Percentiles rank a stretch among this genome's conserved stretches.
phyloP scores from a whole-genome alignment of 2,888 invertebrate genomes.

The Brenthis hecate region DNA sequence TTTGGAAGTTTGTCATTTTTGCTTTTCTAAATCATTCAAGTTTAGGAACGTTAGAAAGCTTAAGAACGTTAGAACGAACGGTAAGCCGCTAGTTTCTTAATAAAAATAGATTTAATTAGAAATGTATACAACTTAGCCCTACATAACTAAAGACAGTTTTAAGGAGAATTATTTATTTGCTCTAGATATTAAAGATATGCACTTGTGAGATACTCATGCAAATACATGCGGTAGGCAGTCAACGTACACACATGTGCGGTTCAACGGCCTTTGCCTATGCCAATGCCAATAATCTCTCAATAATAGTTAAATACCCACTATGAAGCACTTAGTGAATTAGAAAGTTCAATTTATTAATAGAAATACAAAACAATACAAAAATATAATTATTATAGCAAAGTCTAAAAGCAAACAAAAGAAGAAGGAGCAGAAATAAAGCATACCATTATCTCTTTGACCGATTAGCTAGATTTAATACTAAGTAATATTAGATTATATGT shows the following conservation, averaged over 20 bases:
- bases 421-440: no score
- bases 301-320: slow-evolving; percentile 42
- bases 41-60: no score
- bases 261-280: slow-evolving; percentile 71
- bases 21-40: no score
- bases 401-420: slow-evolving; percentile 21
- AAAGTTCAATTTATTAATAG: slow-evolving; percentile 26
- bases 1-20: no score
- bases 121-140: slow-evolving; percentile 11
- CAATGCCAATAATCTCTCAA: slow-evolving; percentile 64
- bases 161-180: slow-evolving; percentile 30
- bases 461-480: no score
- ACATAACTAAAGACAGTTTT: slow-evolving; percentile 14
- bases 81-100: no score
- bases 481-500: no score
- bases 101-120: not conserved
- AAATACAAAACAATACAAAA: slow-evolving; percentile 18
- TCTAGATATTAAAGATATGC: slow-evolving; percentile 30
- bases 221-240: slow-evolving; percentile 28
- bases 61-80: no score
- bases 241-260: slow-evolving; percentile 51
- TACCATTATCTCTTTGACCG: no score
- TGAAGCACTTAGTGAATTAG: slow-evolving; percentile 39
- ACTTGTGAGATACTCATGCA: slow-evolving; percentile 25
- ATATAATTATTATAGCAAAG: slow-evolving; percentile 21